Percentiles rank a stretch among this genome's conserved stretches.
These are phyloP conservation scores for Cephus rjabovi DNA, from an alignment of 2,888 invertebrate species.

Conservation along the genomic window DNA sequence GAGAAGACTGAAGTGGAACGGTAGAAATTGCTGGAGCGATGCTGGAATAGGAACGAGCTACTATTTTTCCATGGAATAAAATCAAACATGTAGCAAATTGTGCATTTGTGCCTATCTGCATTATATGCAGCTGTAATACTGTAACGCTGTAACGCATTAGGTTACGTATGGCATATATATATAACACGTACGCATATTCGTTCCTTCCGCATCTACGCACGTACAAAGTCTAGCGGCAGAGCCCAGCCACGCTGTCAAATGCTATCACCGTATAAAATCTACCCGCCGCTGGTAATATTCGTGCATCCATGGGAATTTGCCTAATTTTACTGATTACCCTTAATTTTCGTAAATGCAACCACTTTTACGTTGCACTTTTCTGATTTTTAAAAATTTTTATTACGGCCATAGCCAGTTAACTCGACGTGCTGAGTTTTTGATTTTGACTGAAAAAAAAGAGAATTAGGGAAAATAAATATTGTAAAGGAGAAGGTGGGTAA, in stretches of 20 bases:
- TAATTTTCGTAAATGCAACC: background rate
- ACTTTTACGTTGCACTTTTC: background rate
- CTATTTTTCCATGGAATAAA: constrained; percentile 32
- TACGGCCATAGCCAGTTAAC: background rate
- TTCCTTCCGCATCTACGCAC: constrained; percentile 19
- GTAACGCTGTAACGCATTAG: background rate
- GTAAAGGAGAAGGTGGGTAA: background rate
- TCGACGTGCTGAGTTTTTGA: background rate
- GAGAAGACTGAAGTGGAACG: constrained; percentile 14
- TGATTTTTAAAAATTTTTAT: background rate
- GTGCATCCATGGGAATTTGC: constrained; percentile 28
- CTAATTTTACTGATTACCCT: background rate
- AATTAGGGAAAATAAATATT: background rate
- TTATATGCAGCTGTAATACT: background rate
- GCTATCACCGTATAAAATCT: constrained; percentile 38
- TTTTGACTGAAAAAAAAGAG: background rate
- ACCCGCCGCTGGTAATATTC: constrained; percentile 24
- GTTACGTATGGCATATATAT: background rate
- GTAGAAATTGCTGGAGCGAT: background rate
- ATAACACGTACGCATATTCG: background rate
- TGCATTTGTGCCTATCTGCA: constrained; percentile 16
- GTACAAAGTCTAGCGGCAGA: constrained; percentile 26
- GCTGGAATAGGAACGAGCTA: constrained; percentile 26
- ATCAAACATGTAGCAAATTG: constrained; percentile 37
- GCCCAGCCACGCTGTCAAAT: constrained; percentile 28